These are phyloP conservation scores for Apis mellifera DNA, from an alignment of 1,140 invertebrate species.

Conservation along the genomic window DNA sequence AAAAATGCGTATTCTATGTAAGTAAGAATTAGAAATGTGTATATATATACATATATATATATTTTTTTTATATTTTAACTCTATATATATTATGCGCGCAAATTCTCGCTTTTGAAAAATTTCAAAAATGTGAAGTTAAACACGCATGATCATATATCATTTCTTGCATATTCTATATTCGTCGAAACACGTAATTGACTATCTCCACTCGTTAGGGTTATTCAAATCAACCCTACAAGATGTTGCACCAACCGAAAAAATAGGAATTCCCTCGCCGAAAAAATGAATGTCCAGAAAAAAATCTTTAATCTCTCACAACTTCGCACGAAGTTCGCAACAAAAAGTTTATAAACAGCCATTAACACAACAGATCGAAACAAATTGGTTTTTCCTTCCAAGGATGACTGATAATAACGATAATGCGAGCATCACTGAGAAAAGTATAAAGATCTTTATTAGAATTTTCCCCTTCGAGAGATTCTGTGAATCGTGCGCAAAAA, in stretches of 20 bases:
- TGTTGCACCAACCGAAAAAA: conserved; percentile 12
- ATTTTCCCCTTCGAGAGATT: conserved; percentile 51
- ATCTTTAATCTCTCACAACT: not conserved
- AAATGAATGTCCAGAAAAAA: conserved; percentile 13
- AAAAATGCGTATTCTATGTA: conserved; percentile 33
- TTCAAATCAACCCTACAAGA: not conserved
- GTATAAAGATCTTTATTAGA: conserved; percentile 60
- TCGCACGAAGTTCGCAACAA: not conserved
- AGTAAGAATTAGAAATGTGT: conserved; percentile 26
- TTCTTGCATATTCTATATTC: not conserved
- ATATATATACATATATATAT: too few relatives aligned
- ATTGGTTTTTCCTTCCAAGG: not conserved
- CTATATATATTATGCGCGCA: conserved; percentile 23
- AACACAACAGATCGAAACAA: not conserved
- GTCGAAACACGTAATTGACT: not conserved
- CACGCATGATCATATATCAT: not conserved
- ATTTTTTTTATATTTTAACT: conserved; percentile 36
- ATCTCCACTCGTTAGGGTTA: not conserved
- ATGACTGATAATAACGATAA: conserved; percentile 37
- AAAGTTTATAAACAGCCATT: not conserved
- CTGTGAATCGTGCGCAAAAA: conserved; percentile 52
- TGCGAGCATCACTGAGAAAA: conserved; percentile 18
- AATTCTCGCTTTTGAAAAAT: not conserved
- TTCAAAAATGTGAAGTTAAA: not conserved
- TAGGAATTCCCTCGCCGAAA: not conserved